A percentile compares a stretch with the other conserved stretches of the same genome.
phyloP scores from a whole-genome alignment of 2,113 vertebrate genomes.

The Poecilia latipinna region DNA sequence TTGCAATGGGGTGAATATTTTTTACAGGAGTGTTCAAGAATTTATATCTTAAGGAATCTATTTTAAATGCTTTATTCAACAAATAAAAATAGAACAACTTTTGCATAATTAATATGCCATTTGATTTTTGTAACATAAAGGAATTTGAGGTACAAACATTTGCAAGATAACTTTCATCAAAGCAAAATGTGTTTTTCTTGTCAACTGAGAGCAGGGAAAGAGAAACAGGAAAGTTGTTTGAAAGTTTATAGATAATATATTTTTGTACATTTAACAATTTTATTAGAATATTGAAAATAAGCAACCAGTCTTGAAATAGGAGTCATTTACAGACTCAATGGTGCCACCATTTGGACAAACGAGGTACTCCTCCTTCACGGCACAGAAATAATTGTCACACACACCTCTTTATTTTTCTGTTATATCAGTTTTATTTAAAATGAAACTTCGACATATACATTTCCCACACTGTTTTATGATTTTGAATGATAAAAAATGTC shows the following conservation, averaged over 20 bases:
- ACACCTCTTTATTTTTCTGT: constrained; percentile 10
- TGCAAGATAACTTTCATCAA: too few species aligned
- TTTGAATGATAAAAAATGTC: constrained; percentile 49
- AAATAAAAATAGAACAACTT: background rate
- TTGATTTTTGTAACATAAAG: too few species aligned
- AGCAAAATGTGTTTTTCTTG: too few species aligned
- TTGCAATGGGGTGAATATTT: background rate
- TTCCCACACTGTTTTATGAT: constrained; percentile 53
- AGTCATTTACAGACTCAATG: constrained; percentile 36
- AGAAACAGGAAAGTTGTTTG: too few species aligned
- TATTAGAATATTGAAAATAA: background rate
- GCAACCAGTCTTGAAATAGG: too few species aligned
- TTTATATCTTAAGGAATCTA: too few species aligned
- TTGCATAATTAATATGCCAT: background rate
- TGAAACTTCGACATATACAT: constrained; percentile 52
- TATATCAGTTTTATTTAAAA: constrained; percentile 69
- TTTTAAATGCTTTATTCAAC: background rate
- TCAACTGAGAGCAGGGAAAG: too few species aligned
- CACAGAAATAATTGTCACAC: constrained; percentile 19
- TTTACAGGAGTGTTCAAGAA: too few species aligned
- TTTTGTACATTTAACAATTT: background rate
- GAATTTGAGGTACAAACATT: too few species aligned
- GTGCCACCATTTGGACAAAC: constrained; percentile 52
- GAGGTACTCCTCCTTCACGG: background rate
- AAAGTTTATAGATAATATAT: background rate